phyloP scores from a whole-genome alignment of 2,888 invertebrate genomes.

The Serrognathus titanus region DNA sequence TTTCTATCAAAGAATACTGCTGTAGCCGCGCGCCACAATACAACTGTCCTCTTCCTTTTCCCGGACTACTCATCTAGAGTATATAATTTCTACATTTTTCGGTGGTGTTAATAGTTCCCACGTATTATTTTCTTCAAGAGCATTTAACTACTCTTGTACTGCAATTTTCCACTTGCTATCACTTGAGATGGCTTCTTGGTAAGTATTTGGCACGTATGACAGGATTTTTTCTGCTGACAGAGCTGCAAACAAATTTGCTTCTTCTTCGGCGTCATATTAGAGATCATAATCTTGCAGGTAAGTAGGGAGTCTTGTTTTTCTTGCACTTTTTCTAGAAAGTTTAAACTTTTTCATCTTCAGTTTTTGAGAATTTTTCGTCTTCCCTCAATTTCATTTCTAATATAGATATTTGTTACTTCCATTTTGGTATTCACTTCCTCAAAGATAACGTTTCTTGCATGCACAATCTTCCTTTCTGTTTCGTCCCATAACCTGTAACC shows the following conservation, averaged over 20 bases:
- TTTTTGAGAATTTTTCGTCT: not conserved
- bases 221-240: constrained; percentile 14
- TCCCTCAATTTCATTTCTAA: not conserved
- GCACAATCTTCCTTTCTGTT: not conserved
- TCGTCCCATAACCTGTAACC: not conserved
- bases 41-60: constrained; percentile 18
- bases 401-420: not conserved
- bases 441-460: not conserved
- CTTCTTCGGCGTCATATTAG: not conserved
- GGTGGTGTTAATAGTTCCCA: constrained; percentile 23
- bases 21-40: no score
- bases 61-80: constrained; percentile 25
- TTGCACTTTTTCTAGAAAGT: not conserved
- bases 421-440: not conserved
- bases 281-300: not conserved
- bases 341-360: not conserved
- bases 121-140: constrained; percentile 21
- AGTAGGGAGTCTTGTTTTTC: not conserved
- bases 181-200: constrained; percentile 14
- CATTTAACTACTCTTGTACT: constrained; percentile 20
- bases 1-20: not conserved
- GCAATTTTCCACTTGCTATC: constrained; percentile 19
- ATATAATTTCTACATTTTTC: constrained; percentile 19
- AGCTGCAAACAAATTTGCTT: not conserved
- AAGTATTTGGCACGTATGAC: constrained; percentile 20